These are phyloP conservation scores for Eublepharis macularius DNA, from an alignment of 2,113 vertebrate genomes.

Conservation along the genomic window DNA sequence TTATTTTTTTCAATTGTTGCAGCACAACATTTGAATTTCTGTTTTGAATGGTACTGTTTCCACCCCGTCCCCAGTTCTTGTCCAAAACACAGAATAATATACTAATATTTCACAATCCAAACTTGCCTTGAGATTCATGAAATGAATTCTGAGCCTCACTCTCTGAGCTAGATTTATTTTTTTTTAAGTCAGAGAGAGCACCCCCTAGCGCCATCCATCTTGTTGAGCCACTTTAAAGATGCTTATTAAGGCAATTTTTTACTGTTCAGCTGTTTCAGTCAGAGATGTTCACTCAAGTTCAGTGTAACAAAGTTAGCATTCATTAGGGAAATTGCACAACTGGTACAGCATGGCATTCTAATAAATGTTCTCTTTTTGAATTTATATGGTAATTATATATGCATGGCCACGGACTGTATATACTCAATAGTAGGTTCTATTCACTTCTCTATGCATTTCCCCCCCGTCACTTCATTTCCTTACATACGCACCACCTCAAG, in stretches of 20 bases:
- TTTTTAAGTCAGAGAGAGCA: background rate
- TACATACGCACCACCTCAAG: too few relatives aligned
- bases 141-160: background rate
- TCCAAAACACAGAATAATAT: background rate
- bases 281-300: conserved; percentile 10
- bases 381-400: background rate
- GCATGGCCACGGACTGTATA: background rate
- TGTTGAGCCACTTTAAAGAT: background rate
- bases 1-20: background rate
- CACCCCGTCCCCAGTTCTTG: background rate
- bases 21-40: background rate
- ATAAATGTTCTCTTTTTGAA: background rate
- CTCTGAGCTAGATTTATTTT: background rate
- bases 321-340: conserved; percentile 6
- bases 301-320: conserved; percentile 12
- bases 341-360: background rate
- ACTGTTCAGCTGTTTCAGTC: conserved; percentile 2
- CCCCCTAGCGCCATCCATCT: background rate
- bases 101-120: background rate
- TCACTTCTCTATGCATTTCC: too few relatives aligned
- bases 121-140: background rate
- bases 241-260: conserved; percentile 26
- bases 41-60: background rate
- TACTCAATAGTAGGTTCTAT: too few relatives aligned
- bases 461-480: too few relatives aligned